Conservation (phyloP, 2,797 vertebrate species). For the Onychomys arenicola region DNA sequence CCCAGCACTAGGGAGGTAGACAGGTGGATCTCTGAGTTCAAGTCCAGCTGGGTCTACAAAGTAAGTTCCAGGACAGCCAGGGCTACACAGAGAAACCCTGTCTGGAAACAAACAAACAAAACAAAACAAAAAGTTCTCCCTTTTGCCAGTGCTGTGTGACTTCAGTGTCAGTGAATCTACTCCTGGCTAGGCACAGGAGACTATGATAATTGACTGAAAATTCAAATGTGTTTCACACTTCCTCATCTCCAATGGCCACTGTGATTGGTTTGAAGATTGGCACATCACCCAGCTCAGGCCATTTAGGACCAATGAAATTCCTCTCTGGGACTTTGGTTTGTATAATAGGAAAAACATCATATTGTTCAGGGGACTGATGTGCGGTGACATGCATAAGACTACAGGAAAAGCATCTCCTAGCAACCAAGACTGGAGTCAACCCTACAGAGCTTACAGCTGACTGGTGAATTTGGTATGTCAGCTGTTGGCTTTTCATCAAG, state of each 20-base stretch:
- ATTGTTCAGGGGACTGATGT: not conserved
- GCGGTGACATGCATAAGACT: not conserved
- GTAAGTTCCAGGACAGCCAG: not conserved
- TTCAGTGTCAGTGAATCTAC: slow-evolving; percentile 2
- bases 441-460: not conserved
- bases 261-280: not conserved
- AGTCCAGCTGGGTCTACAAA: not conserved
- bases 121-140: not conserved
- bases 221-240: slow-evolving; percentile 35
- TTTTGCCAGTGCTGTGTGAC: slow-evolving; percentile 29
- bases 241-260: not conserved
- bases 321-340: slow-evolving; percentile 15
- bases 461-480: not conserved
- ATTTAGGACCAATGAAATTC: not conserved
- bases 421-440: not conserved
- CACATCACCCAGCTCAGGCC: not conserved
- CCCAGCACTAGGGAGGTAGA: not conserved
- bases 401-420: not conserved
- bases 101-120: not conserved
- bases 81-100: not conserved
- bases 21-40: not conserved
- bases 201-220: slow-evolving; percentile 6
- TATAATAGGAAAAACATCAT: slow-evolving; percentile 4
- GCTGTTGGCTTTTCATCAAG: not conserved
- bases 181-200: not conserved